A percentile compares a stretch with the other conserved stretches of the same genome.
phyloP scores from a whole-genome alignment of 2,113 vertebrate species.

The Cottus gobio region DNA sequence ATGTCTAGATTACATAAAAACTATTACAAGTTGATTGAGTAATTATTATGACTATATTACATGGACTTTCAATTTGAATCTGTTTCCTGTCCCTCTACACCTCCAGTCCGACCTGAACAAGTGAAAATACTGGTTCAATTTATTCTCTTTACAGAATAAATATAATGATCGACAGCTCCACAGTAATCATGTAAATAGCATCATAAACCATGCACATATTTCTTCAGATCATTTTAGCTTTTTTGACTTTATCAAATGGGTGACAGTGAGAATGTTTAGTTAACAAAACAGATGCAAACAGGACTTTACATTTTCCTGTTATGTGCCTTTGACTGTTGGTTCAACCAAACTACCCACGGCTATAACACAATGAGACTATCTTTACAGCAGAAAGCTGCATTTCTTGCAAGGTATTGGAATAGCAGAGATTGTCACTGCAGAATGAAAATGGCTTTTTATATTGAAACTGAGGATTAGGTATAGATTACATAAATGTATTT shows the following conservation, averaged over 20 bases:
- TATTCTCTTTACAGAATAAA: not conserved
- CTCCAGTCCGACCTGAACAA: too few species aligned
- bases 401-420: not conserved
- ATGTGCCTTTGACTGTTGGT: not conserved
- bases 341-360: not conserved
- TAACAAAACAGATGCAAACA: not conserved
- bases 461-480: constrained; percentile 14
- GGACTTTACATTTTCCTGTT: too few species aligned
- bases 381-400: not conserved
- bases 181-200: not conserved
- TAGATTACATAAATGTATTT: not conserved
- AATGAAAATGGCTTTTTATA: not conserved
- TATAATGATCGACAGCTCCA: not conserved
- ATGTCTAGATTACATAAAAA: not conserved
- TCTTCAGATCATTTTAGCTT: not conserved
- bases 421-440: not conserved
- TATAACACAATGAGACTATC: constrained; percentile 7
- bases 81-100: not conserved
- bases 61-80: not conserved
- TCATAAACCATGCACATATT: not conserved
- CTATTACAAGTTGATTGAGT: too few species aligned
- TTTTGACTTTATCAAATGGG: not conserved
- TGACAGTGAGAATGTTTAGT: not conserved
- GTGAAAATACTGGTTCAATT: not conserved
- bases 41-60: too few species aligned